Evolutionary conservation across 1,140 invertebrate genomes (phyloP).

Genomic region (Phymorhynchus buccinoides): DNA sequence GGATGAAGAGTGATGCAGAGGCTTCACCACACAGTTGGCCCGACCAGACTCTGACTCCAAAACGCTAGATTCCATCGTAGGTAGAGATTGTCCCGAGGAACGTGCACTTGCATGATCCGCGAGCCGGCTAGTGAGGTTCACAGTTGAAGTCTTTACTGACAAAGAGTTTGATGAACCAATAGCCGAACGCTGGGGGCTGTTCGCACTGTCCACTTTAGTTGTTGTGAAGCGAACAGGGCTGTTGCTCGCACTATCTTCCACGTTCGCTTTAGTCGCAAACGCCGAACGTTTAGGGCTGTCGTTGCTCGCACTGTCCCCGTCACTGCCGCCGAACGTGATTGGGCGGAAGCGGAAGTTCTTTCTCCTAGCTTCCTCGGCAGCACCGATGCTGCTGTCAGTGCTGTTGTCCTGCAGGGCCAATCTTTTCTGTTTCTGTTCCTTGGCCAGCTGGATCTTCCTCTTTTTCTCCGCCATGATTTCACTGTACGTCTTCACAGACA

Average conservation of each 20-base stretch:
- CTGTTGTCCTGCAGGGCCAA: constrained; percentile 16
- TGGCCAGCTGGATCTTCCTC: constrained; percentile 23
- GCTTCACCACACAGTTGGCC: background rate
- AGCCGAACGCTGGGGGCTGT: too few species aligned
- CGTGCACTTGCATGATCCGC: background rate
- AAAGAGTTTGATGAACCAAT: too few species aligned
- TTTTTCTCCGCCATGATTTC: constrained; percentile 63
- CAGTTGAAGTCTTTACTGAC: background rate
- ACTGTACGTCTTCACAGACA: constrained; percentile 56
- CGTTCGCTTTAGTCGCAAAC: too few species aligned
- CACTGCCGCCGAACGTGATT: constrained; percentile 37
- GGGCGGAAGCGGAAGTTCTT: constrained; percentile 42
- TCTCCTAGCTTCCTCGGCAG: constrained; percentile 12
- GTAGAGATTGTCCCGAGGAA: background rate
- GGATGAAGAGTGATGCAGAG: background rate
- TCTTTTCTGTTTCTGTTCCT: constrained; percentile 21
- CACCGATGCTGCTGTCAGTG: too few species aligned
- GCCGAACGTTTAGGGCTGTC: background rate
- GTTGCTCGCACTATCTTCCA: too few species aligned
- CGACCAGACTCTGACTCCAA: too few species aligned
- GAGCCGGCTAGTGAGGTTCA: background rate
- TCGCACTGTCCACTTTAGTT: background rate
- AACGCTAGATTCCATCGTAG: background rate
- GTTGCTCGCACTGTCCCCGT: background rate
- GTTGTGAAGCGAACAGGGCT: background rate